Evolutionary conservation across 1,140 invertebrate species (phyloP).

Genomic region (Pseudomyrmex flavicornis): DNA sequence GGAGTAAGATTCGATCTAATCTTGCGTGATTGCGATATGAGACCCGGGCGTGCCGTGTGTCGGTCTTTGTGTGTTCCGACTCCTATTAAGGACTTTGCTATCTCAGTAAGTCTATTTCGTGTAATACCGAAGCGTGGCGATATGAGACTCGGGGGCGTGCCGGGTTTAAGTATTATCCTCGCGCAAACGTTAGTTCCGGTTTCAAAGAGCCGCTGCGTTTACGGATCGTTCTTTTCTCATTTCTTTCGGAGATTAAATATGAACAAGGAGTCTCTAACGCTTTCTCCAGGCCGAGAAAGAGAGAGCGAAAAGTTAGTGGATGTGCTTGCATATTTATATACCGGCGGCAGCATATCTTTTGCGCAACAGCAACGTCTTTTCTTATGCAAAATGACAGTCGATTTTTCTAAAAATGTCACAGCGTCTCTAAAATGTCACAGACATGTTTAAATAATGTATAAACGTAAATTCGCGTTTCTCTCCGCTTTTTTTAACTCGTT

Average conservation of each 20-base stretch:
- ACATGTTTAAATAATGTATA: neutral
- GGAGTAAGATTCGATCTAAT: constrained; percentile 1
- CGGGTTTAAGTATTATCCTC: constrained; percentile 20
- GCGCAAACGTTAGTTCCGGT: neutral
- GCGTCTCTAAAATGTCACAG: neutral
- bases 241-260: constrained; percentile 42
- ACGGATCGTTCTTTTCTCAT: constrained; percentile 27
- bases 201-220: constrained; percentile 27
- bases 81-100: constrained; percentile 9
- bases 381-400: neutral
- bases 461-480: too few species aligned
- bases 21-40: neutral
- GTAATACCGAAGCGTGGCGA: neutral
- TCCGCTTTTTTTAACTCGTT: neutral
- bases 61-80: neutral
- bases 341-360: constrained; percentile 4
- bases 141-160: neutral
- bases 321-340: constrained; percentile 34
- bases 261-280: neutral
- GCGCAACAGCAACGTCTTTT: neutral
- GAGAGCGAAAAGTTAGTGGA: neutral
- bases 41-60: neutral
- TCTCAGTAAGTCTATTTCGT: neutral
- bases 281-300: neutral
- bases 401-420: neutral